These are phyloP conservation scores for Xestia rhomboidea DNA, from an alignment of 2,888 invertebrate species.

Conservation along the genomic window DNA sequence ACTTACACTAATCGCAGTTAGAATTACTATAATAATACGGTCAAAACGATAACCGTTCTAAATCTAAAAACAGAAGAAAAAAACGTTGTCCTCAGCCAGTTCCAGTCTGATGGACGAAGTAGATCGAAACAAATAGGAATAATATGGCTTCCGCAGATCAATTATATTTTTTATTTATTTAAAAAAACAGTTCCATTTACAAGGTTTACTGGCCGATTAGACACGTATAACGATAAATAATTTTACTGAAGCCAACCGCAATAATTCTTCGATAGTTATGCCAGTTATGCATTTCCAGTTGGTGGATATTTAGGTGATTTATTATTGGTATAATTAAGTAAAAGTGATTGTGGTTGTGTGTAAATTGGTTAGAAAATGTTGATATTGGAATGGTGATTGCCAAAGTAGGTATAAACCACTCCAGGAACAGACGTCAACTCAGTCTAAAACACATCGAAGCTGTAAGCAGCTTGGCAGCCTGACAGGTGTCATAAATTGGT, in stretches of 20 bases:
- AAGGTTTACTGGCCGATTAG: slow-evolving; percentile 85
- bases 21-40: slow-evolving; percentile 49
- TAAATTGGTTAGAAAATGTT: slow-evolving; percentile 21
- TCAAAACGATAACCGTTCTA: slow-evolving; percentile 45
- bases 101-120: slow-evolving; percentile 64
- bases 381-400: slow-evolving; percentile 21
- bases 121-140: slow-evolving; percentile 77
- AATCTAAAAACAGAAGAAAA: slow-evolving; percentile 44
- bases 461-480: not conserved
- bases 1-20: slow-evolving; percentile 56
- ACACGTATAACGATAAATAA: slow-evolving; percentile 79
- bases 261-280: slow-evolving; percentile 62
- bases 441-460: not conserved
- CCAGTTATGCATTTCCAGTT: slow-evolving; percentile 53
- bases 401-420: slow-evolving; percentile 2
- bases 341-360: slow-evolving; percentile 25
- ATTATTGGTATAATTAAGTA: slow-evolving; percentile 37
- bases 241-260: slow-evolving; percentile 73
- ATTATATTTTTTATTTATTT: slow-evolving; percentile 83
- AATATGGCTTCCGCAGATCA: slow-evolving; percentile 84
- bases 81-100: slow-evolving; percentile 60
- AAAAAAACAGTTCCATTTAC: slow-evolving; percentile 75
- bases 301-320: slow-evolving; percentile 35
- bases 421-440: not conserved
- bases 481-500: slow-evolving; percentile 3